These are phyloP conservation scores for Cuniculus paca DNA, from an alignment of 2,797 vertebrate genomes.

Conservation along the genomic window DNA sequence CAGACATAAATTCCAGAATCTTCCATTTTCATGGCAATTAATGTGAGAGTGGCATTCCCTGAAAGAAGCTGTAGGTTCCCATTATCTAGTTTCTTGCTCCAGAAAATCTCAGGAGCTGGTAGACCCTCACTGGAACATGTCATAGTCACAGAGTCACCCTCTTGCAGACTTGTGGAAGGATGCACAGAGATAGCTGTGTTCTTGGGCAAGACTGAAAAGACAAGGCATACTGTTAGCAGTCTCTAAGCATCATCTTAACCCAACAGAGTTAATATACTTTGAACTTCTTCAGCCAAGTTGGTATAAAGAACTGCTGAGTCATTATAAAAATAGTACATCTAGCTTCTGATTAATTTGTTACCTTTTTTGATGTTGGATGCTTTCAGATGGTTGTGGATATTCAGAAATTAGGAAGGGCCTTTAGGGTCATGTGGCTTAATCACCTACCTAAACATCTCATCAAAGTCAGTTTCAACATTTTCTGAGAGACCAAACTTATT, in stretches of 20 bases:
- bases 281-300: not conserved
- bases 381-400: not conserved
- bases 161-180: slow-evolving; percentile 86
- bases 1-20: slow-evolving; percentile 92
- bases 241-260: not conserved
- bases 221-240: not conserved
- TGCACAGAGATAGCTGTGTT: slow-evolving; percentile 84
- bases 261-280: not conserved
- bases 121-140: slow-evolving; percentile 90
- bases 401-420: slow-evolving; percentile 15
- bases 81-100: slow-evolving; percentile 84
- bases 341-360: not conserved
- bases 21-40: slow-evolving; percentile 84
- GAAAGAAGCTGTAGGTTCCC: slow-evolving; percentile 83
- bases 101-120: slow-evolving; percentile 88
- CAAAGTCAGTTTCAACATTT: not conserved
- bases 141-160: slow-evolving; percentile 90
- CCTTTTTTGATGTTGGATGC: slow-evolving; percentile 19
- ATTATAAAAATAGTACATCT: not conserved
- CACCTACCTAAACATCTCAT: not conserved
- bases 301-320: not conserved
- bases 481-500: fast-evolving
- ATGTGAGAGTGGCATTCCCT: slow-evolving; percentile 84
- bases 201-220: slow-evolving; percentile 86
- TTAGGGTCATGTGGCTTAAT: not conserved